These are phyloP conservation scores for Drosophila eohydei DNA, from an alignment of 2,888 invertebrate species.

Conservation along the genomic window DNA sequence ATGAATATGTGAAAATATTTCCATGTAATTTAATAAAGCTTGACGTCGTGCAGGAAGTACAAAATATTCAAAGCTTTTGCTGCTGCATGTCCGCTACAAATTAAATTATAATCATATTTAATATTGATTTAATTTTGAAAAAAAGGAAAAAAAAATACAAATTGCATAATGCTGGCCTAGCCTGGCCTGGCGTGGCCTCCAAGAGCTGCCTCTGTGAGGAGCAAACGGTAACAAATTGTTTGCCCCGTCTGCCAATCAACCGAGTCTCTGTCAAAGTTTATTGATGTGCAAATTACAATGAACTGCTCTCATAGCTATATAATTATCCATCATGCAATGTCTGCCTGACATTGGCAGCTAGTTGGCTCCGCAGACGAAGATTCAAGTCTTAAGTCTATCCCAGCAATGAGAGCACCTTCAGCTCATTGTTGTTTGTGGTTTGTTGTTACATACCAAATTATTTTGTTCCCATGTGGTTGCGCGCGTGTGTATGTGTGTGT, in stretches of 20 bases:
- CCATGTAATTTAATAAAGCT: conserved; percentile 60
- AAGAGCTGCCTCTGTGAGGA: conserved; percentile 24
- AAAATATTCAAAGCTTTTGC: conserved; percentile 15
- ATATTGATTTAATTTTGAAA: conserved; percentile 52
- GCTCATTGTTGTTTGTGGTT: conserved; percentile 19
- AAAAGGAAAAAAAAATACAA: conserved; percentile 3
- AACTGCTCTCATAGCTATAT: conserved; percentile 15
- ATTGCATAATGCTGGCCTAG: conserved; percentile 45
- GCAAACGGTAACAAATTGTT: conserved; percentile 54
- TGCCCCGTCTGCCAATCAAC: conserved; percentile 33
- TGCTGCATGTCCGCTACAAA: conserved; percentile 52
- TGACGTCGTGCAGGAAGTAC: conserved; percentile 53
- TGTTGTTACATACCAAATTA: conserved; percentile 12
- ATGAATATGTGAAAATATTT: conserved; percentile 34
- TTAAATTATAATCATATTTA: conserved; percentile 54
- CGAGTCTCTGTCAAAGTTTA: conserved; percentile 66
- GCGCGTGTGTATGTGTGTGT: conserved; percentile 20
- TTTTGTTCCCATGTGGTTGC: conserved; percentile 32
- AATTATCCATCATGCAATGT: conserved; percentile 48
- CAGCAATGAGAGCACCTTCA: conserved; percentile 48
- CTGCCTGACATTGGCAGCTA: conserved; percentile 43
- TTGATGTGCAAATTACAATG: conserved; percentile 72
- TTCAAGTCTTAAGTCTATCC: conserved; percentile 21
- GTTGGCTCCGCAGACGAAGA: conserved; percentile 28
- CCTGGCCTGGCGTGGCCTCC: conserved; percentile 18